Conservation (phyloP, 30 jellyfish, hydroid and myxozoan genomes). For the Nemopilema nomurai region DNA sequence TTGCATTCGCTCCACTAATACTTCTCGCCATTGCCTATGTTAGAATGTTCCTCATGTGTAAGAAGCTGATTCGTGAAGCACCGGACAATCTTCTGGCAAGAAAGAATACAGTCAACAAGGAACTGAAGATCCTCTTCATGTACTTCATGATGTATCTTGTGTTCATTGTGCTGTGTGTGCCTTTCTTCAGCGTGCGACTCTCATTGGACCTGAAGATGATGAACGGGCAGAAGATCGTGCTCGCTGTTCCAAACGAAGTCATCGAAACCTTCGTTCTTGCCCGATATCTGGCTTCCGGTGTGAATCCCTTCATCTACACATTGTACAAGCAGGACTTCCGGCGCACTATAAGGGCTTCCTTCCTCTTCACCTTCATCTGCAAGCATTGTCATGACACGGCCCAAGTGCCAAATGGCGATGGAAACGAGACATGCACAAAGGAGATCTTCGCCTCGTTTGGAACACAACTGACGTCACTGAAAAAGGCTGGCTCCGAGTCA, state of each 20-base stretch:
- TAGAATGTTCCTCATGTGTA: slow-evolving; percentile 53
- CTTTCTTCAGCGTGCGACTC: slow-evolving; percentile 65
- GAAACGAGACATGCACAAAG: slow-evolving; percentile 28
- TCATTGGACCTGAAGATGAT: slow-evolving; percentile 28
- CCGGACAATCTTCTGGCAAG: slow-evolving; percentile 63
- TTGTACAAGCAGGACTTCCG: slow-evolving; percentile 78
- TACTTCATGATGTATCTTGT: slow-evolving; percentile 56
- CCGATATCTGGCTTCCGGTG: slow-evolving; percentile 61
- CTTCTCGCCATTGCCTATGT: slow-evolving; percentile 44
- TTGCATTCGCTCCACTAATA: slow-evolving; percentile 34
- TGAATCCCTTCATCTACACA: slow-evolving; percentile 75
- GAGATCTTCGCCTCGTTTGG: slow-evolving; percentile 53
- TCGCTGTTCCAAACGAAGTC: slow-evolving; percentile 2
- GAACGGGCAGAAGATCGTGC: neutral
- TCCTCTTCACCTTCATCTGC: neutral
- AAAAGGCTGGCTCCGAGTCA: slow-evolving; percentile 25
- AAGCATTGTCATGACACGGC: slow-evolving; percentile 4
- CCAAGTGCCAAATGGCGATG: slow-evolving; percentile 32
- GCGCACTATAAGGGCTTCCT: slow-evolving; percentile 31
- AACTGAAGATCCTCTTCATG: slow-evolving; percentile 47
- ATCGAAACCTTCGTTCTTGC: slow-evolving; percentile 44
- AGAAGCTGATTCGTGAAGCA: slow-evolving; percentile 45
- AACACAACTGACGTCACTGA: slow-evolving; percentile 41
- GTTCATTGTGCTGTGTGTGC: slow-evolving; percentile 58
- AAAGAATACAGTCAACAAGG: slow-evolving; percentile 44